phyloP scores from a whole-genome alignment of 2,888 invertebrate species.

The Drosophila parthenogenetica region DNA sequence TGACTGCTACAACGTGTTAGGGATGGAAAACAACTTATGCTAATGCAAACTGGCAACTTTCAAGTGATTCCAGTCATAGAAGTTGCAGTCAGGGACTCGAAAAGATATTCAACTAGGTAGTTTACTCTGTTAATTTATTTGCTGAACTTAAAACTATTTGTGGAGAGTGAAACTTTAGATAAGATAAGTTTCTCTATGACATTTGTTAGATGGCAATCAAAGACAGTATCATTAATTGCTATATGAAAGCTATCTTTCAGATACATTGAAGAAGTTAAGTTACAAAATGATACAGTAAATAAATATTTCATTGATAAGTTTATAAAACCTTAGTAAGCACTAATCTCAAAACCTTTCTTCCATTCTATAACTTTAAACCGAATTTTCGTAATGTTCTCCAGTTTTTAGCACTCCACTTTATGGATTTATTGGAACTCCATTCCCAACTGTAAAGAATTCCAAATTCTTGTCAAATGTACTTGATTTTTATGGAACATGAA shows the following conservation, averaged over 20 bases:
- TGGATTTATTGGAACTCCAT: too few relatives aligned
- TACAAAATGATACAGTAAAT: too few relatives aligned
- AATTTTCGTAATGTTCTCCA: too few relatives aligned
- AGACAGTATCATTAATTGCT: not conserved
- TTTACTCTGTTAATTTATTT: not conserved
- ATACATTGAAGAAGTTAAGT: too few relatives aligned
- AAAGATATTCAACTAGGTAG: not conserved
- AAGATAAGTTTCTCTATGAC: not conserved
- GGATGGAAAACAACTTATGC: constrained; percentile 47
- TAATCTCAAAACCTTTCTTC: too few relatives aligned
- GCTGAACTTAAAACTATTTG: not conserved
- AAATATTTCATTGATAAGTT: too few relatives aligned
- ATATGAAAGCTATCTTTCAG: too few relatives aligned
- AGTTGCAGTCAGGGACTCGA: not conserved
- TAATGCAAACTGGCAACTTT: constrained; percentile 1
- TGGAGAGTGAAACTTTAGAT: not conserved
- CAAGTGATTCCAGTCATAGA: not conserved
- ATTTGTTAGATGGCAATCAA: not conserved
- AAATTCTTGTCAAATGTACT: not conserved
- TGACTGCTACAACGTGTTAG: constrained; percentile 50
- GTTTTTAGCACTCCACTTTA: too few relatives aligned
- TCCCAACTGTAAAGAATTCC: too few relatives aligned
- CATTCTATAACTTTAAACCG: too few relatives aligned
- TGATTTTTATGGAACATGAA: not conserved
- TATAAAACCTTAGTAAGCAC: too few relatives aligned